Evolutionary conservation across 2,113 vertebrate species (phyloP).

Genomic region (Rissa tridactyla): DNA sequence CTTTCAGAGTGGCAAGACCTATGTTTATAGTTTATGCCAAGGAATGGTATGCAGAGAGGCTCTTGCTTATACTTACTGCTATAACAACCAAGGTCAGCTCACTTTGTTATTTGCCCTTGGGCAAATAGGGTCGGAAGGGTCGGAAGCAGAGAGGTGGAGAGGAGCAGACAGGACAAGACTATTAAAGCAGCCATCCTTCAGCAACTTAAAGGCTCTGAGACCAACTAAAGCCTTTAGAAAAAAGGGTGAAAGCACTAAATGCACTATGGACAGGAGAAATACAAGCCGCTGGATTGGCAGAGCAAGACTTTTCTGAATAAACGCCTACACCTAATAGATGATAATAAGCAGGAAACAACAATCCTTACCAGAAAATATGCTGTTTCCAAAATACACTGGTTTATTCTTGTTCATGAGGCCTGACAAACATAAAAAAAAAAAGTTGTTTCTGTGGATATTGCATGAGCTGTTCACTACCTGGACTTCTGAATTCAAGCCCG

Average conservation of each 20-base stretch:
- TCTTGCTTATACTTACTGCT: background rate
- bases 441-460: background rate
- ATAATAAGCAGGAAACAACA: background rate
- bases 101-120: too few relatives aligned
- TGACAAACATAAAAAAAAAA: background rate
- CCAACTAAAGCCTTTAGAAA: background rate
- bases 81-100: background rate
- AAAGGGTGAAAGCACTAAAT: background rate
- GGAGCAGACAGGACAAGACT: background rate
- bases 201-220: background rate
- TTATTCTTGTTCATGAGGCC: background rate
- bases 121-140: too few relatives aligned
- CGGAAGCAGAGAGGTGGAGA: too few relatives aligned
- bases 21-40: too few relatives aligned
- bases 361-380: background rate
- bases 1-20: too few relatives aligned
- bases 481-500: background rate
- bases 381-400: background rate
- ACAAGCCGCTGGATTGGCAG: background rate
- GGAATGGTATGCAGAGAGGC: background rate
- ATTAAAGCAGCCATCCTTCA: background rate
- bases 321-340: background rate
- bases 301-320: background rate
- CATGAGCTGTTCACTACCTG: background rate
- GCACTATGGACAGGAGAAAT: background rate